Conservation (phyloP, 2,888 invertebrate genomes). For the Lamellibrachia columna region DNA sequence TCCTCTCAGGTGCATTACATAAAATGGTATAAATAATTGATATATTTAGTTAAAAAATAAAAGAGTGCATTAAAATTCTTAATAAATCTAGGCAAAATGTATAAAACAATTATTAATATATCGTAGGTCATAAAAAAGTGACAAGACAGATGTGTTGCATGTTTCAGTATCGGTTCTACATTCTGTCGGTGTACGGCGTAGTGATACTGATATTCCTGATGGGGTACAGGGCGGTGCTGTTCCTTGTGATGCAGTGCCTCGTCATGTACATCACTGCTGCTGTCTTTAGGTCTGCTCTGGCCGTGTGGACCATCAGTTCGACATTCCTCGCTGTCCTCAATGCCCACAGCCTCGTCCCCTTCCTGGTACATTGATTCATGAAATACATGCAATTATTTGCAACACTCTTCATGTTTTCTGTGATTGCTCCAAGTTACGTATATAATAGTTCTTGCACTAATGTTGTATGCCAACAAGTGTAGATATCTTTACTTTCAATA, state of each 20-base stretch:
- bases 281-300: not conserved
- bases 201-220: not conserved
- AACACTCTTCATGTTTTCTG: too few species aligned
- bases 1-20: too few species aligned
- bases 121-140: not conserved
- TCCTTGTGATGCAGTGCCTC: not conserved
- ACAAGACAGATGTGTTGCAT: not conserved
- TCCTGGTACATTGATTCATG: not conserved
- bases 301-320: not conserved
- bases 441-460: too few species aligned
- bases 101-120: too few species aligned
- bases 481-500: too few species aligned
- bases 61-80: too few species aligned
- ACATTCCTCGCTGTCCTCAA: not conserved
- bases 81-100: too few species aligned
- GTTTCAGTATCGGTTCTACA: constrained; percentile 16
- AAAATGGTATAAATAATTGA: too few species aligned
- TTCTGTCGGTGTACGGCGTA: not conserved
- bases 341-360: not conserved
- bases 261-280: not conserved
- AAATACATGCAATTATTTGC: too few species aligned
- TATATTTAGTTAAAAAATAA: too few species aligned
- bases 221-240: not conserved
- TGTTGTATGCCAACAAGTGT: too few species aligned
- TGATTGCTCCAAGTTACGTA: too few species aligned